These are phyloP conservation scores for Drosophila koepferae DNA, from an alignment of 2,888 invertebrate genomes.

Conservation along the genomic window DNA sequence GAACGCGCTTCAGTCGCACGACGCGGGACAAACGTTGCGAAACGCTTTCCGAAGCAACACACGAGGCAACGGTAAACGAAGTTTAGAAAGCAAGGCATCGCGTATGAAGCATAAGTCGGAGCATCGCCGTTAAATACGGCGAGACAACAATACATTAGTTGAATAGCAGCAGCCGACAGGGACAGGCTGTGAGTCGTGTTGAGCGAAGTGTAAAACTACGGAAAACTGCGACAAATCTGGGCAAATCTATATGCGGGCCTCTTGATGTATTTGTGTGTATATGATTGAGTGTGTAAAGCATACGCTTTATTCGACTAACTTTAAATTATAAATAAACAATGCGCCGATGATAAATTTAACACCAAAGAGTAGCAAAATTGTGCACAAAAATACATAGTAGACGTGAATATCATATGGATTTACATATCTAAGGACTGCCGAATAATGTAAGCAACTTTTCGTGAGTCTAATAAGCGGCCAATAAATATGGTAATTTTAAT, in stretches of 20 bases:
- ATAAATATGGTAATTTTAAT: slow-evolving; percentile 44
- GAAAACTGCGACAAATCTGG: slow-evolving; percentile 44
- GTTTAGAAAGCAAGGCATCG: slow-evolving; percentile 14
- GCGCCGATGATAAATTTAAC: slow-evolving; percentile 50
- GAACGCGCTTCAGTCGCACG: slow-evolving; percentile 64
- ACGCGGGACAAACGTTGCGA: slow-evolving; percentile 45
- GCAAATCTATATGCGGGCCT: slow-evolving; percentile 23
- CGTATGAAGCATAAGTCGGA: slow-evolving; percentile 19
- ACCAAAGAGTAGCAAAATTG: slow-evolving; percentile 19
- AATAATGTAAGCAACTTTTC: slow-evolving; percentile 1
- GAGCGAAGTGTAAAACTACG: slow-evolving; percentile 44
- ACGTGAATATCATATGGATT: not conserved
- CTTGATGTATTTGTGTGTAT: not conserved
- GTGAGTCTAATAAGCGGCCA: not conserved
- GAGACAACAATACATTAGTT: slow-evolving; percentile 64
- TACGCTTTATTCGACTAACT: slow-evolving; percentile 42
- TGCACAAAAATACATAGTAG: slow-evolving; percentile 3
- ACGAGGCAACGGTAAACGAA: slow-evolving; percentile 38
- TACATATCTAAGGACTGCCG: not conserved
- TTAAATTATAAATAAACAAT: slow-evolving; percentile 70
- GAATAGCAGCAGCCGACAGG: slow-evolving; percentile 62
- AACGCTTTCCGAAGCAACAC: slow-evolving; percentile 29
- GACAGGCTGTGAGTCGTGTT: slow-evolving; percentile 45
- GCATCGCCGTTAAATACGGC: slow-evolving; percentile 48
- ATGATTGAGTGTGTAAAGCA: slow-evolving; percentile 26